A percentile compares a stretch with the other conserved stretches of the same genome.
Conservation (phyloP, 2,113 vertebrate species). For the Xyrauchen texanus region DNA sequence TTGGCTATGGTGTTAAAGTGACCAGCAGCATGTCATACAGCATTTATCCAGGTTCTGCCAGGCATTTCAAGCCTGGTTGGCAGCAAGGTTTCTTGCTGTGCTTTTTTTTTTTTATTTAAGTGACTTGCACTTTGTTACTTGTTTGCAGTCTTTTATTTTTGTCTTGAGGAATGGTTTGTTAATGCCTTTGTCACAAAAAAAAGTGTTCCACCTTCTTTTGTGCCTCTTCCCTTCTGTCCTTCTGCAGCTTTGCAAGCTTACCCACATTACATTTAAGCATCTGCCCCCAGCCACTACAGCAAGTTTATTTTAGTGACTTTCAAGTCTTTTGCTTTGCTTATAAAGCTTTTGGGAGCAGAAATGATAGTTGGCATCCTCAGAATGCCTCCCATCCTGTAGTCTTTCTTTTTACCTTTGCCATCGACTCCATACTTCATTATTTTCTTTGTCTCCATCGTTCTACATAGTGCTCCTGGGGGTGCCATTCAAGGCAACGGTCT, state of each 20-base stretch:
- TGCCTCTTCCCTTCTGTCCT: constrained; percentile 57
- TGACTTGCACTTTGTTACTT: constrained; percentile 38
- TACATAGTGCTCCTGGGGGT: constrained; percentile 91
- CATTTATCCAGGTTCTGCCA: constrained; percentile 26
- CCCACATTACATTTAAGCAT: constrained; percentile 39
- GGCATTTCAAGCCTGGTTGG: background rate
- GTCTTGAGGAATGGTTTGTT: constrained; percentile 45
- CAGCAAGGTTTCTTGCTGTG: constrained; percentile 36
- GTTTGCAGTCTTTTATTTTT: constrained; percentile 45
- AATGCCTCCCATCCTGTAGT: constrained; percentile 43
- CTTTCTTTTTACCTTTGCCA: constrained; percentile 45
- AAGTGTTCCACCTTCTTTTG: constrained; percentile 32
- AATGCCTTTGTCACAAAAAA: constrained; percentile 54
- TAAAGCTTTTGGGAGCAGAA: constrained; percentile 61
- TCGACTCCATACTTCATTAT: constrained; percentile 40
- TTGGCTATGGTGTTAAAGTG: constrained; percentile 33
- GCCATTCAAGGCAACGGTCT: constrained; percentile 91
- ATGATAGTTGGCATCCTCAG: constrained; percentile 54
- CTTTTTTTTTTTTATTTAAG: background rate
- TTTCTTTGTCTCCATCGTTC: constrained; percentile 46
- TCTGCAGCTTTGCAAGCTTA: constrained; percentile 40
- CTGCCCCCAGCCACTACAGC: constrained; percentile 35
- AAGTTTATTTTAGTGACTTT: constrained; percentile 42
- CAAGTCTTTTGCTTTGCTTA: constrained; percentile 51
- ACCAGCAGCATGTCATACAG: constrained; percentile 34